These are phyloP conservation scores for Conops quadrifasciatus DNA, from an alignment of 2,888 invertebrate species.

Conservation along the genomic window DNA sequence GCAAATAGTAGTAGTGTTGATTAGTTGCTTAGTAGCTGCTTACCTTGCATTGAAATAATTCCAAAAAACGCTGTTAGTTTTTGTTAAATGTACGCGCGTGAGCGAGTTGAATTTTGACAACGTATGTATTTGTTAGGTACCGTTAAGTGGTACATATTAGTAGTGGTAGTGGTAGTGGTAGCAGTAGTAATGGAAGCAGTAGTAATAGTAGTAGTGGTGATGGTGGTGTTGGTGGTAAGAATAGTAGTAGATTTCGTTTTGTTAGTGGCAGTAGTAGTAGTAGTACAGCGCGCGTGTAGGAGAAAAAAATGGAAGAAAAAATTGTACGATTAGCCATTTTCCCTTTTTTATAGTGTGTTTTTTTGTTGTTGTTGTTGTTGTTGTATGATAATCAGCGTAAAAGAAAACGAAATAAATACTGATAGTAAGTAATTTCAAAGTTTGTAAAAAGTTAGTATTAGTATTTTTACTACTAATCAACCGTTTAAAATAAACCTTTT, in stretches of 20 bases:
- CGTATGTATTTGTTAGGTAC: conserved; percentile 26
- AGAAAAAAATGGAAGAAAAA: conserved; percentile 53
- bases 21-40: conserved; percentile 66
- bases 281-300: conserved; percentile 53
- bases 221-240: conserved; percentile 34
- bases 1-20: conserved; percentile 27
- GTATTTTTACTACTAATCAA: not conserved
- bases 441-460: no score
- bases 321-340: conserved; percentile 48
- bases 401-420: conserved; percentile 29
- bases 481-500: not conserved
- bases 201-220: conserved; percentile 39
- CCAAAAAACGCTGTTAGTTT: conserved; percentile 91
- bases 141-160: conserved; percentile 35
- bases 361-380: not conserved
- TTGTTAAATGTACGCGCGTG: conserved; percentile 37
- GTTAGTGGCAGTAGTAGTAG: no score
- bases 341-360: conserved; percentile 32
- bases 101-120: conserved; percentile 32
- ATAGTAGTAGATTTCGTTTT: conserved; percentile 40
- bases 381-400: conserved; percentile 28
- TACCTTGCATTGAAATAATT: conserved; percentile 99
- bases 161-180: conserved; percentile 40
- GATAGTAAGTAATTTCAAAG: conserved; percentile 2
- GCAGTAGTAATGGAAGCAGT: conserved; percentile 37